Base-by-base conservation (phyloP, 2,113 vertebrate species). In the Glaucomys volans region DNA sequence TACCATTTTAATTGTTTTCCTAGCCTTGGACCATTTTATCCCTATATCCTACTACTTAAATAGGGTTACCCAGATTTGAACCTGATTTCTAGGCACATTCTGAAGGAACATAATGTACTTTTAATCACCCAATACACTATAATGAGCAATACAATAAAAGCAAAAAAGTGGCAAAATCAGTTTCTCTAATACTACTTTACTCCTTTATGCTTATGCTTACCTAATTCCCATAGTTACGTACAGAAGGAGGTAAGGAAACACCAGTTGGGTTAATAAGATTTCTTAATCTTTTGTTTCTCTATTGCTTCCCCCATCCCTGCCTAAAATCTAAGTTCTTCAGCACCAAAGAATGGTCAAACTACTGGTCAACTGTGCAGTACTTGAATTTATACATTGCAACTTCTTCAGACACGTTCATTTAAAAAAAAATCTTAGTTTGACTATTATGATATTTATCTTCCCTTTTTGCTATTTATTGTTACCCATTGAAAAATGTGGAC, bases 351-450 rank as follows among this genome's bases (percentile, higher is more conserved):
- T 79, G 40, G 32, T 86, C 42, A 69, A 54, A 80, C 18, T 89
- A 30, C 20, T 62, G 32, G 18, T 89, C 42, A 44, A 64, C 67
- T 64, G 5, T 76, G 50, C 80, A 30, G 86, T 81, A 76, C n/a
- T 87, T 92, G 59, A 71, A n/a, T 86, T 67, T 76, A 86, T 11
- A 64, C 1, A 71, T 47, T 84, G 11, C 17, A 76, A 11, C 54
- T 90, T 90, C n/a, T 69, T 89, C 81, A 81, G 52, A 74, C 50
- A 69, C 80, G 67, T 8, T 94, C 24, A 90, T 89, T 92, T 86
- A 62, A 9, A 76, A 69, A 86, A 92, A 13, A 24, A 32, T n/a
- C 40, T 52, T 52, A 86, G 10, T 74, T 95, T 42, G 32, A 77
- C 32, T 57, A 0, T 40, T 90, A 47, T 91, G 54, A 71, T 81